phyloP scores from a whole-genome alignment of 2,113 vertebrate genomes.

The Osmerus mordax region DNA sequence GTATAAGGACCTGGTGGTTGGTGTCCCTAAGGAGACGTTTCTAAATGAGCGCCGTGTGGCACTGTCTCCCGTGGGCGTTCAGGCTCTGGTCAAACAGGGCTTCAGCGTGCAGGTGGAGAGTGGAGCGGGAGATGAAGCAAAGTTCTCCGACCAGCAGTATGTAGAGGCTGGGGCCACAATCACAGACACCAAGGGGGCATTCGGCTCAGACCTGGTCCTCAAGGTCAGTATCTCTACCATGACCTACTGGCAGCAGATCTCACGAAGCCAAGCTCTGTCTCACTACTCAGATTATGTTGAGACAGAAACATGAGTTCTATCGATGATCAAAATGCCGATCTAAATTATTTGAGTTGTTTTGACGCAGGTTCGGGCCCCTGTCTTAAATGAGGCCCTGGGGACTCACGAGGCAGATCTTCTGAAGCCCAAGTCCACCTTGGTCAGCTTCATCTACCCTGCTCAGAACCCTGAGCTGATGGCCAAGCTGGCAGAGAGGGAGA shows the following conservation, averaged over 20 bases:
- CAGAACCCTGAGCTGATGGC: conserved; percentile 74
- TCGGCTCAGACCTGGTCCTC: conserved; percentile 69
- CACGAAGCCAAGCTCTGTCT: no score
- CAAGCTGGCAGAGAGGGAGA: conserved; percentile 64
- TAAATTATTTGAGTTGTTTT: no score
- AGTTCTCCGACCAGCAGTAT: conserved; percentile 73
- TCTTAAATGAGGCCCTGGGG: conserved; percentile 50
- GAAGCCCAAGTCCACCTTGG: conserved; percentile 65
- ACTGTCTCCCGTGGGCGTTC: conserved; percentile 62
- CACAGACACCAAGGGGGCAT: conserved; percentile 59
- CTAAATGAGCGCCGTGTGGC: conserved; percentile 68
- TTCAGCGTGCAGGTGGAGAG: conserved; percentile 70
- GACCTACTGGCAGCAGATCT: background rate
- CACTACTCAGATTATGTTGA: background rate
- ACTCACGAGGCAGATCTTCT: conserved; percentile 63
- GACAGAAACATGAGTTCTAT: no score
- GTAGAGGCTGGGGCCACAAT: conserved; percentile 60
- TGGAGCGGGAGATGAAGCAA: conserved; percentile 67
- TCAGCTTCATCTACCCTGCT: conserved; percentile 75
- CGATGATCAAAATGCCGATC: no score
- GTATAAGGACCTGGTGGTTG: conserved; percentile 69
- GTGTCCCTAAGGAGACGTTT: conserved; percentile 68
- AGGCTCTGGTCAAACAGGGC: conserved; percentile 72
- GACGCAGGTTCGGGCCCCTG: conserved; percentile 64
- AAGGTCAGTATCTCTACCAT: conserved; percentile 50